Evolutionary conservation across 1,140 invertebrate genomes (phyloP), one percentile per base, ranked within the genome.

Genomic region (Parasteatoda tepidariorum): DNA sequence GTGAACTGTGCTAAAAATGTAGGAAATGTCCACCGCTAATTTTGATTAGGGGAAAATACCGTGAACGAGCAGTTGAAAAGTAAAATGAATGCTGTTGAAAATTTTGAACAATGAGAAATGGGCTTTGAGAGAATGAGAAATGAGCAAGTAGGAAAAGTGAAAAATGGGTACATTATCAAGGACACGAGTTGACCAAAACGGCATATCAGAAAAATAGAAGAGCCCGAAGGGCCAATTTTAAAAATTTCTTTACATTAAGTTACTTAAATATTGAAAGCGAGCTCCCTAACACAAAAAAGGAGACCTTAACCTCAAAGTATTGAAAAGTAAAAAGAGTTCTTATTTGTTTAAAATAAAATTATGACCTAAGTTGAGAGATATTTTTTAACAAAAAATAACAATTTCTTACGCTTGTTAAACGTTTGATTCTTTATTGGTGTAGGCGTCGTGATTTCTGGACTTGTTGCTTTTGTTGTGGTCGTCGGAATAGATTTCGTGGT

Each of bases 351-450:
- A 48, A 48, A 48, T 2, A 4, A 48, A 48, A 13, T 48, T 9
- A 13, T 48, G n/a, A n/a, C n/a, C n/a, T n/a, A n/a, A n/a, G 9
- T 4, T 48, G 1, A 48, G 18, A 13, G 38, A 6, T 2, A 48
- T 13, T 48, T 48, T 13, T 48, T 48, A 18, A 48, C 9, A 4
- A 48, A 1, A 13, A 48, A 0, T 48, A 48, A 2, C 9, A 7
- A 15, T n/a, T 7, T n/a, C n/a, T 59, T 26, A 75, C 55, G 30
- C 38, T 59, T 75, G 59, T 61, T 75, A 31, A 41, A 5, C 26
- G 18, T 75, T 6, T 75, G 54, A 26, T 75, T 75, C n/a, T 61
- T 75, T 18, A 13, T n/a, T 22, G 57, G 55, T 15, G 22, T 22
- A 15, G 57, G 55, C 11, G 3, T 30, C 13, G 68, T 13, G 26